Conservation (phyloP, 2,113 vertebrate genomes). For the Vidua macroura region DNA sequence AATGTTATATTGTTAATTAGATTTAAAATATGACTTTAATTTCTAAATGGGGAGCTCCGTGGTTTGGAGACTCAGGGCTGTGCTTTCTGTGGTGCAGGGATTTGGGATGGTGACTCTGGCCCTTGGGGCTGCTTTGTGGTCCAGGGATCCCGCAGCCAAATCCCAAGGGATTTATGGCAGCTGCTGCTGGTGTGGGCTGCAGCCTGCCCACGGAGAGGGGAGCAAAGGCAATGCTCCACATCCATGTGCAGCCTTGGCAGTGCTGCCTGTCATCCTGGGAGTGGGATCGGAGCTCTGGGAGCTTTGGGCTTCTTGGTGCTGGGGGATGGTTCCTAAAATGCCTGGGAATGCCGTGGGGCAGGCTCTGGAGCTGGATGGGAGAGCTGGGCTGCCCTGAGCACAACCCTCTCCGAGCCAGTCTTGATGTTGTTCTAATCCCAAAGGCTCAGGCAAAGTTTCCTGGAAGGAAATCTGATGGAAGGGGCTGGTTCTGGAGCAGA, state of each 20-base stretch:
- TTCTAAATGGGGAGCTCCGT: background rate
- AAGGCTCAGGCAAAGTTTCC: background rate
- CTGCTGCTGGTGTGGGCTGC: background rate
- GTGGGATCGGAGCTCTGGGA: background rate
- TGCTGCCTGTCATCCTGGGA: background rate
- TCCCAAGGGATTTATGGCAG: background rate
- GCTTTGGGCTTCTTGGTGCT: background rate
- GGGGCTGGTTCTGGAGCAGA: background rate
- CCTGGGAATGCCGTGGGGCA: rapidly evolving
- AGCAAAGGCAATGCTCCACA: background rate
- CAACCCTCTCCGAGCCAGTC: background rate
- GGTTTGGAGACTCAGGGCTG: background rate
- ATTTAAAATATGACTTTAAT: background rate
- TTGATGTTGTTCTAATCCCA: background rate
- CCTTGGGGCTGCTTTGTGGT: background rate
- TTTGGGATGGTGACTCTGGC: background rate
- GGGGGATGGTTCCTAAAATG: background rate
- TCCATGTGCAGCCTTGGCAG: background rate
- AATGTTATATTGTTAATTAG: background rate
- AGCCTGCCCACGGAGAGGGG: background rate
- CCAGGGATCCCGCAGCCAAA: background rate
- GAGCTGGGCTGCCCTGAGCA: background rate
- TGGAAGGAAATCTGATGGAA: background rate
- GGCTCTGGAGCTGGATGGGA: background rate
- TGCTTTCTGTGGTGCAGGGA: background rate